phyloP scores from a whole-genome alignment of 2,888 invertebrate species.

The Agrotis segetum region DNA sequence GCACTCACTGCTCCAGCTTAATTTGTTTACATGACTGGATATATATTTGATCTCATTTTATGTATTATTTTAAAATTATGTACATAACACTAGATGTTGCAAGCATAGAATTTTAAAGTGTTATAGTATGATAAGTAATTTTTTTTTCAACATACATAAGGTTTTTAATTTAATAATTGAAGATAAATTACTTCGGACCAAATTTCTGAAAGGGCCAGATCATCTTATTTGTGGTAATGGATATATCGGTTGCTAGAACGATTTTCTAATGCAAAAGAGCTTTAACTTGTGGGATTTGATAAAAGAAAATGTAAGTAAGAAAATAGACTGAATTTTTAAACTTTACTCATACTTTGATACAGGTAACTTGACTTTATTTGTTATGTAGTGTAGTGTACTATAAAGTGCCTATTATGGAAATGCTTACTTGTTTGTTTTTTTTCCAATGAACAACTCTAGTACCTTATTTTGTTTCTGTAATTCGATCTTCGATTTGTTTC shows the following conservation, averaged over 20 bases:
- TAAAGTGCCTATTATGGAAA: slow-evolving; percentile 75
- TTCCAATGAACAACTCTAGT: slow-evolving; percentile 40
- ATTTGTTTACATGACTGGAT: slow-evolving; percentile 80
- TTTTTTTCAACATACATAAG: slow-evolving; percentile 67
- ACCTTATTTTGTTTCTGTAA: slow-evolving; percentile 49
- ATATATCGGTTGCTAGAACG: slow-evolving; percentile 77
- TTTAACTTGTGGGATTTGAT: slow-evolving; percentile 87
- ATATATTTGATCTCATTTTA: slow-evolving; percentile 87
- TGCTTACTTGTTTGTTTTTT: slow-evolving; percentile 53
- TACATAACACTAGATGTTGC: slow-evolving; percentile 79
- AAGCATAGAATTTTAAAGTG: slow-evolving; percentile 72
- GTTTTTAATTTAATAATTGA: slow-evolving; percentile 61
- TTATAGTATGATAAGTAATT: slow-evolving; percentile 67
- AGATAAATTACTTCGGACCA: slow-evolving; percentile 79
- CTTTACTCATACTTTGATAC: slow-evolving; percentile 87
- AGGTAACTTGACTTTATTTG: slow-evolving; percentile 85
- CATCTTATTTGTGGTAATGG: slow-evolving; percentile 72
- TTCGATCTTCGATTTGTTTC: slow-evolving; percentile 47
- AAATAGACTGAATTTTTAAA: slow-evolving; percentile 88
- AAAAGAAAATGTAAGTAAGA: slow-evolving; percentile 78
- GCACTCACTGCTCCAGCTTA: slow-evolving; percentile 75
- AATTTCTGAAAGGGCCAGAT: slow-evolving; percentile 79
- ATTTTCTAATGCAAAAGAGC: slow-evolving; percentile 84
- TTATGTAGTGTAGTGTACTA: slow-evolving; percentile 74
- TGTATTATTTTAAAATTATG: slow-evolving; percentile 83